These are phyloP conservation scores for Seira musarum DNA, from an alignment of 2,888 invertebrate species.

Conservation along the genomic window DNA sequence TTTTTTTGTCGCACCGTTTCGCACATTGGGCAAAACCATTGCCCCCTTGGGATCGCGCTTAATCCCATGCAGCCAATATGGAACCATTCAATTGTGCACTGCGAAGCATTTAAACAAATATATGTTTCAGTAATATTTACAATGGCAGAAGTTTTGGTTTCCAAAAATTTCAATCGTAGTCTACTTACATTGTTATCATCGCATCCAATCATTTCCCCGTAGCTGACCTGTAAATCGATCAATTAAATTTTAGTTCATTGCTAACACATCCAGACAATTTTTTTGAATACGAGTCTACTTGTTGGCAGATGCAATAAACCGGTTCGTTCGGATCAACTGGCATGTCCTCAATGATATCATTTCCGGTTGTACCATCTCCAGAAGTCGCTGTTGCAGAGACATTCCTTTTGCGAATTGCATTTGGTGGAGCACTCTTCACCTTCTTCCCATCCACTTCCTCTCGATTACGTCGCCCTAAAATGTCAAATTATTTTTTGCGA, in stretches of 20 bases:
- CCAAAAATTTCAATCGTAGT: not conserved
- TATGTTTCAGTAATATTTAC: not conserved
- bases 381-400: conserved; percentile 77
- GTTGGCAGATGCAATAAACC: conserved; percentile 97
- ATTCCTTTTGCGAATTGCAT: conserved; percentile 67
- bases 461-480: conserved; percentile 64
- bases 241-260: too few relatives aligned
- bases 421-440: conserved; percentile 66
- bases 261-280: too few relatives aligned
- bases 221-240: too few relatives aligned
- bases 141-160: not conserved
- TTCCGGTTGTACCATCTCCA: too few relatives aligned
- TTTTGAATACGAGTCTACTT: too few relatives aligned
- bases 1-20: too few relatives aligned
- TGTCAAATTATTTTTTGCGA: too few relatives aligned
- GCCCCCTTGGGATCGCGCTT: conserved; percentile 93
- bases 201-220: conserved; percentile 98
- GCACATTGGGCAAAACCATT: conserved; percentile 97
- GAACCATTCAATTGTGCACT: conserved; percentile 95
- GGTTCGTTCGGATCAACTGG: conserved; percentile 95
- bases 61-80: conserved; percentile 95
- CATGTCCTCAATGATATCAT: conserved; percentile 78
- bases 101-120: conserved; percentile 71
- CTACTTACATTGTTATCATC: conserved; percentile 88
- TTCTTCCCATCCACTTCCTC: conserved; percentile 65